Base-by-base conservation (phyloP, 2,888 invertebrate species). In the Acrobasis suavella region DNA sequence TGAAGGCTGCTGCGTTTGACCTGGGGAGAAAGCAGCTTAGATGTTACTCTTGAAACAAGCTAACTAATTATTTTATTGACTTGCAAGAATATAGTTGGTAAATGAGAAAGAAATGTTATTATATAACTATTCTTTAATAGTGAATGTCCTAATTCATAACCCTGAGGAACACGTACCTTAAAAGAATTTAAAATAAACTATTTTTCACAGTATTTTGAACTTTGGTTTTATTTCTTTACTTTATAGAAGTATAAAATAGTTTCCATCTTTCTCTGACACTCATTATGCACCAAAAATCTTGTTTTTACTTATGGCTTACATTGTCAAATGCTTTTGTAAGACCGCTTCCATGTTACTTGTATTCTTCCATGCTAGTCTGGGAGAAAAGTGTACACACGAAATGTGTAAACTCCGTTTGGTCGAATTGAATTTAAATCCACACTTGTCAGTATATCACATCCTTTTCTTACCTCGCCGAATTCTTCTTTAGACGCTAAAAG, bases 1-100 rank as follows among this genome's bases (percentile, higher is more conserved):
- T n/a, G 61, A 6, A 2, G 64, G 39, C 52, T 64, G 66, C n/a
- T 55, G 66, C 50, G 62, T 58, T n/a, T 73, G 77, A 42, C 74
- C 77, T 78, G 71, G 1, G 17, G 42, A 64, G 16, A 46, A n/a
- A 46, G 14, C 1, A 61, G 51, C 32, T 32, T 32, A 32, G 32
- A 32, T 32, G 32, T 32, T 32, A 32, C 32, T 32, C 32, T 32
- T 32, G 8, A 32, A 32, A 32, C 5, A 32, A 32, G 32, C 7
- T 7, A 32, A 32, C 32, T 8, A 32, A 32, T 32, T 32, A 6
- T 22, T 22, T 22, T 22, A n/a, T n/a, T n/a, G 2, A 2, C 5
- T 32, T 32, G 32, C 32, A 32, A 32, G 7, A 32, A 32, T 7
- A 32, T 32, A 32, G 5, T 32, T 7, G 5, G 5, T 22, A 22